Evolutionary conservation across 2,888 invertebrate genomes (phyloP).

Genomic region (Patella ulyssiponensis): DNA sequence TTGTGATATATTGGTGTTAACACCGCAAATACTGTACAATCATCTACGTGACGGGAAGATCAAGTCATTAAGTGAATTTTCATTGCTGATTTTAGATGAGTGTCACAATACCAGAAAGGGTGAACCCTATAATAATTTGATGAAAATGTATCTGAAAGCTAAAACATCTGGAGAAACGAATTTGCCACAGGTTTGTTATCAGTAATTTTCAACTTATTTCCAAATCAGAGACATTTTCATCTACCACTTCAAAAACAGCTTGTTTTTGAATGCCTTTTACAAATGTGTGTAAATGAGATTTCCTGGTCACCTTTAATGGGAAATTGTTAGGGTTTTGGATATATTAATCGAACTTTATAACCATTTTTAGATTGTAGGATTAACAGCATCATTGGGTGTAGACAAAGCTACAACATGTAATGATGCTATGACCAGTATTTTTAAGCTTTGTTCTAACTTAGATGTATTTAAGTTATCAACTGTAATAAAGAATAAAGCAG

Average conservation of each 20-base stretch:
- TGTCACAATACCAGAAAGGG: slow-evolving; percentile 50
- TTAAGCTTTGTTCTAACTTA: slow-evolving; percentile 57
- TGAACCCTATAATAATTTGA: slow-evolving; percentile 48
- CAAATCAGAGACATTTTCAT: too few species aligned
- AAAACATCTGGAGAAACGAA: slow-evolving; percentile 16
- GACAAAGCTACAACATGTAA: slow-evolving; percentile 51
- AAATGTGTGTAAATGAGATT: too few species aligned
- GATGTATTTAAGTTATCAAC: slow-evolving; percentile 49
- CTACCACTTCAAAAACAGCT: too few species aligned
- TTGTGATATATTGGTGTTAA: slow-evolving; percentile 57
- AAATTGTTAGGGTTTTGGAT: too few species aligned
- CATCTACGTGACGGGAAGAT: slow-evolving; percentile 35
- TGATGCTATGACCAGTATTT: slow-evolving; percentile 61
- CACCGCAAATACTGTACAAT: slow-evolving; percentile 66
- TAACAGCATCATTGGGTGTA: slow-evolving; percentile 70
- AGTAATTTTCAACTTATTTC: too few species aligned
- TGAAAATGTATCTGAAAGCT: slow-evolving; percentile 39
- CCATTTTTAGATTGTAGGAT: slow-evolving; percentile 63
- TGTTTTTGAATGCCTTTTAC: too few species aligned
- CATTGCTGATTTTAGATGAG: slow-evolving; percentile 49
- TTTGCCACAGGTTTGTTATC: too few species aligned
- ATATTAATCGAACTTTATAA: too few species aligned
- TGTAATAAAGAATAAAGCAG: slow-evolving; percentile 45
- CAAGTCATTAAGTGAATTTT: slow-evolving; percentile 28
- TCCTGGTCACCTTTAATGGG: too few species aligned